These are phyloP conservation scores for Caenorhabditis imperialis DNA, from an alignment of 2,888 invertebrate genomes.

Conservation along the genomic window DNA sequence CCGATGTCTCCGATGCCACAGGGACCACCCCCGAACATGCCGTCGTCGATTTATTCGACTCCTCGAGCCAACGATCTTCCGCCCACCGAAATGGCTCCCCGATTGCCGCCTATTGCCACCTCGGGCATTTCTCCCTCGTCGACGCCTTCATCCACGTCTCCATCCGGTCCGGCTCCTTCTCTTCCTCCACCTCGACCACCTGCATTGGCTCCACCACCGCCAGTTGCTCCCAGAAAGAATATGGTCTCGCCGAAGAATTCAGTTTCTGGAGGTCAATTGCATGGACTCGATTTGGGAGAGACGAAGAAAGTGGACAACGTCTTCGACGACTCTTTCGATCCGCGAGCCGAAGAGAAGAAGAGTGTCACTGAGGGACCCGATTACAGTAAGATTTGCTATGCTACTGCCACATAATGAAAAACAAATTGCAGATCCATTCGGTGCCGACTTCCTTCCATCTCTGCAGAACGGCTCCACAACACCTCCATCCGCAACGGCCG, in stretches of 20 bases:
- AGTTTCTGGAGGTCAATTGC: conserved; percentile 36
- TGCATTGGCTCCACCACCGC: conserved; percentile 54
- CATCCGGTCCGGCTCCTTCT: conserved; percentile 55
- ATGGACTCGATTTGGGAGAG: conserved; percentile 40
- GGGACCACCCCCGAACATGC: conserved; percentile 46
- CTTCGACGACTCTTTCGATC: conserved; percentile 85
- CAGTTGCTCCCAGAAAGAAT: conserved; percentile 59
- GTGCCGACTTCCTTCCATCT: conserved; percentile 54
- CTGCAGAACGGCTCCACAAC: conserved; percentile 18
- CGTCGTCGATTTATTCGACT: conserved; percentile 34
- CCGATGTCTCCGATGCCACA: conserved; percentile 68
- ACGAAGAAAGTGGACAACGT: conserved; percentile 81
- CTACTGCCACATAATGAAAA: not conserved
- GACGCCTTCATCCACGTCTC: conserved; percentile 39
- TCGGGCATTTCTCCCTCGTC: conserved; percentile 5
- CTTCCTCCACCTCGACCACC: conserved; percentile 58
- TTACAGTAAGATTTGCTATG: conserved; percentile 36
- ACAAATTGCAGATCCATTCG: conserved; percentile 57
- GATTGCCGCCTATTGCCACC: conserved; percentile 33
- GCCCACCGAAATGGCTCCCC: conserved; percentile 50
- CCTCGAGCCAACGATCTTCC: conserved; percentile 41
- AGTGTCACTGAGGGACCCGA: conserved; percentile 28
- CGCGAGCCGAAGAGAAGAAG: conserved; percentile 86
- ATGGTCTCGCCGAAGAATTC: conserved; percentile 37
- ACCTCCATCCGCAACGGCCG: conserved; percentile 34